Evolutionary conservation across 23 tunicate genomes (phyloP), one percentile per base, ranked within the genome.

Genomic region (Aplidium turbinatum): DNA sequence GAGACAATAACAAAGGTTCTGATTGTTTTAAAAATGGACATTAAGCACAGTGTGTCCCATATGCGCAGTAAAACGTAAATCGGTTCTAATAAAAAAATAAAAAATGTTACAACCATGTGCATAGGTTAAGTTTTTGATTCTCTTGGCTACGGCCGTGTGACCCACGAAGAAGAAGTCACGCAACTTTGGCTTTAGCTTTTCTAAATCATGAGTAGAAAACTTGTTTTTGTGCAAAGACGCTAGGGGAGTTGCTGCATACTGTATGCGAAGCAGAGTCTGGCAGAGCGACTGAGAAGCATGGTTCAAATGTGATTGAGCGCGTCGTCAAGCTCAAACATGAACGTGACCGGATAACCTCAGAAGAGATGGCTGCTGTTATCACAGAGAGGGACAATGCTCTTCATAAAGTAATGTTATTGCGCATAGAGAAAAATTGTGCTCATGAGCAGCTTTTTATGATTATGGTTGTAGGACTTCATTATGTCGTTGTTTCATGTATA

Each of bases 331-430:
- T 87, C 51, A 87, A 80, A 36, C 45, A 73, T 9, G 74, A 85
- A 63, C 68, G 69, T 21, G 63, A 72, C 0, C 38, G 70, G 35
- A 80, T 80, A 19, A 62, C 77, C 18, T 29, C 33, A 1, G 86
- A 87, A 54, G 86, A 87, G 55, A 80, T 87, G 81, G 57, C 34
- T 3, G 61, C 57, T 11, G 67, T 87, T 4, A 87, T 87, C 9
- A 26, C 48, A 3, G 94, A 87, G 35, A 54, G 86, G 56, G 94
- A 87, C 39, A 42, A 23, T 52, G 94, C 94, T 51, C 28, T 71
- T 16, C 62, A 85, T 3, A 87, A 50, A 70, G 82, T 77, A 9
- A 0, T 7, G n/a, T n/a, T n/a, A n/a, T n/a, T n/a, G n/a, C n/a
- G n/a, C n/a, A n/a, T n/a, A n/a, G n/a, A n/a, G n/a, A n/a, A n/a